Evolutionary conservation across 1,140 invertebrate genomes (phyloP).

Genomic region (Chironomus striatipennis): DNA sequence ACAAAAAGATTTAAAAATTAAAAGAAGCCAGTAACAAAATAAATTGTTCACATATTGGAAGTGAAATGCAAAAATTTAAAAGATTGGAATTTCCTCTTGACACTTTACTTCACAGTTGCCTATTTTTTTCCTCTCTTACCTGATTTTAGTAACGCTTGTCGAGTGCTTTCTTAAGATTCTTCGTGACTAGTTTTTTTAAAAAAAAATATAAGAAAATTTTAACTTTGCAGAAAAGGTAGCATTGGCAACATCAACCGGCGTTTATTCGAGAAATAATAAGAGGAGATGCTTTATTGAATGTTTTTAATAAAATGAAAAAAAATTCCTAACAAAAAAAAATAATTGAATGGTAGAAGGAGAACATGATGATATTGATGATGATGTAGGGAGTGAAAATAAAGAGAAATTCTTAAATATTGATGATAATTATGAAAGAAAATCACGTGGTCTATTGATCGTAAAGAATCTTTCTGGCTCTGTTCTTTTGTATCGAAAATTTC

Average conservation of each 20-base stretch:
- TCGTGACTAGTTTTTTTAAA: not conserved
- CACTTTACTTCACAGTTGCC: not conserved
- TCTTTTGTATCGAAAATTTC: no score
- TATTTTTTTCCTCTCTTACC: not conserved
- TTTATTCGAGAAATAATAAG: no score
- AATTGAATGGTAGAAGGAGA: not conserved
- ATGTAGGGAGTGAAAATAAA: no score
- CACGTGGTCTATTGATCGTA: no score
- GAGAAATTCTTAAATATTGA: no score
- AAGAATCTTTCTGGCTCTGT: no score
- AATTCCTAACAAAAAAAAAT: not conserved
- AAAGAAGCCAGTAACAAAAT: not conserved
- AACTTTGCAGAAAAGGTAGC: not conserved
- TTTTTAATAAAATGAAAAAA: not conserved
- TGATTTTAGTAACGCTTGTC: not conserved
- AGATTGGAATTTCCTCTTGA: constrained; percentile 21
- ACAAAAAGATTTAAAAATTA: no score
- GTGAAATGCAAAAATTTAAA: not conserved
- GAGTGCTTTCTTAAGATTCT: not conserved
- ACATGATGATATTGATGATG: not conserved
- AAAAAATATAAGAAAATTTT: no score
- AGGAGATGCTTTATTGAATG: no score
- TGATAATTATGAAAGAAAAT: no score
- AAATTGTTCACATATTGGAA: not conserved
- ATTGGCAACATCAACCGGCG: no score